These are phyloP conservation scores for Danaus melanippus DNA, from an alignment of 1,140 invertebrate genomes.

Conservation along the genomic window DNA sequence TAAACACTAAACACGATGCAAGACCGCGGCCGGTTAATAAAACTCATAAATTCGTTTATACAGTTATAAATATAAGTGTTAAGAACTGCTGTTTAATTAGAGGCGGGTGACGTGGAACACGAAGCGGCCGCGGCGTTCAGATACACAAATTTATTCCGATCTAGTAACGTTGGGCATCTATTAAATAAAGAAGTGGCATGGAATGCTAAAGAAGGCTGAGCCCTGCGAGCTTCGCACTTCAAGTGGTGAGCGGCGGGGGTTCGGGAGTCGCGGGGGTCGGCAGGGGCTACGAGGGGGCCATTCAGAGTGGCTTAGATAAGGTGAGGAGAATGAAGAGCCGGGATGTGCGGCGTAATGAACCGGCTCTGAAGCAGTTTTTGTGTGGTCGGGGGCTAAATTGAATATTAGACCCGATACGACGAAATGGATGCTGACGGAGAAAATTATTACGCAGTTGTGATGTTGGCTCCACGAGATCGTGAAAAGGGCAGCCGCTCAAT, in stretches of 20 bases:
- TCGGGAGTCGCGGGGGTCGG: conserved; percentile 29
- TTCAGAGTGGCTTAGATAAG: conserved; percentile 68
- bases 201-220: conserved; percentile 69
- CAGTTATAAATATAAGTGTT: conserved; percentile 32
- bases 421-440: conserved; percentile 54
- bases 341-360: conserved; percentile 68
- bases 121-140: conserved; percentile 45
- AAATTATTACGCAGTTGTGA: conserved; percentile 67
- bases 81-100: conserved; percentile 47
- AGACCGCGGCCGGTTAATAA: conserved; percentile 41
- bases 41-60: conserved; percentile 32
- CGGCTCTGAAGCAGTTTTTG: conserved; percentile 64
- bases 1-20: conserved; percentile 40
- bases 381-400: conserved; percentile 66
- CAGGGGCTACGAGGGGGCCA: conserved; percentile 41
- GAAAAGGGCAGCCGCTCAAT: conserved; percentile 53
- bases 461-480: conserved; percentile 66
- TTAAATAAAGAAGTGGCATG: conserved; percentile 69
- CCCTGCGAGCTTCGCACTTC: conserved; percentile 66
- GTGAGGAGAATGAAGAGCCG: conserved; percentile 67
- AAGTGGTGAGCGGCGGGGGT: conserved; percentile 40
- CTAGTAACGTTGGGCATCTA: conserved; percentile 64
- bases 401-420: conserved; percentile 69
- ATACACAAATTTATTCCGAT: conserved; percentile 63
- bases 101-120: conserved; percentile 46